Evolutionary conservation across 2,113 vertebrate genomes (phyloP).

Genomic region (Bungarus multicinctus): DNA sequence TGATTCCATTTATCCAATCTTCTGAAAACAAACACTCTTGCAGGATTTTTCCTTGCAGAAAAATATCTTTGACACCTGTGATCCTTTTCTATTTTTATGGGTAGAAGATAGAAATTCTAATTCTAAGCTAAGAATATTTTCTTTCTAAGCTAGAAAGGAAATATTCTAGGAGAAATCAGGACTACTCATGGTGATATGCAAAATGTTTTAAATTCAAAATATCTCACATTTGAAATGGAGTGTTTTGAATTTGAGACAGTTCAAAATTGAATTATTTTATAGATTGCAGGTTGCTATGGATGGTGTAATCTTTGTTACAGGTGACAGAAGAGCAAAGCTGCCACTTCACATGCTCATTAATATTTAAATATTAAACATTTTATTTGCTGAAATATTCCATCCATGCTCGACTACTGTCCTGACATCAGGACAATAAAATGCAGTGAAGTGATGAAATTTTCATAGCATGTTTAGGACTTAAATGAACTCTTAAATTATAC

Average conservation of each 20-base stretch:
- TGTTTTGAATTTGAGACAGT: background rate
- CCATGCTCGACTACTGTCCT: background rate
- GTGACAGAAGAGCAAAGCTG: background rate
- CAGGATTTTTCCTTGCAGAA: background rate
- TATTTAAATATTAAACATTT: conserved; percentile 2
- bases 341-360: background rate
- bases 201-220: background rate
- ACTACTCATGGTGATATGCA: background rate
- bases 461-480: conserved; percentile 29
- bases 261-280: background rate
- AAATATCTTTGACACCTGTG: background rate
- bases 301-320: background rate
- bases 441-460: conserved; percentile 16
- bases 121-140: background rate
- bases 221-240: background rate
- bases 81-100: background rate
- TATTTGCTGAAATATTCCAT: background rate
- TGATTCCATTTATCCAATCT: background rate
- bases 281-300: background rate
- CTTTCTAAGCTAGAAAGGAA: background rate
- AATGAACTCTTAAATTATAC: conserved; percentile 18
- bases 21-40: background rate
- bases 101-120: background rate
- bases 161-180: background rate
- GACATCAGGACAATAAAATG: background rate